A percentile compares a stretch with the other conserved stretches of the same genome.
Conservation (phyloP, 2,888 invertebrate genomes). For the Yponomeuta sedellus region DNA sequence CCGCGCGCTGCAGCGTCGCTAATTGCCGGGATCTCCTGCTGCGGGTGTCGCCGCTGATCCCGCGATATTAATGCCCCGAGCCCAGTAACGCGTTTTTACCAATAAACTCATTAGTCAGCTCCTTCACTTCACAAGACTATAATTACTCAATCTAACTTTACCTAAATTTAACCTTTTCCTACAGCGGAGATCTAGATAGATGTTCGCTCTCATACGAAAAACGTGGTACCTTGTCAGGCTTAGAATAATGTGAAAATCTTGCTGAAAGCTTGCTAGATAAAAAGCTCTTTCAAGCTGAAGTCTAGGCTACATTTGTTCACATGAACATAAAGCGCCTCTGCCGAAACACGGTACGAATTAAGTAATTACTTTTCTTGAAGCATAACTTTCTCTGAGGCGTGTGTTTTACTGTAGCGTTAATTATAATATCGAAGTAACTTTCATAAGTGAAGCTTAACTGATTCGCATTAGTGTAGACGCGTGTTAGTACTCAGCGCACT, state of each 20-base stretch:
- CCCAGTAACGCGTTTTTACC: not conserved
- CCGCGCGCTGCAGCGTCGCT: not conserved
- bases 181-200: not conserved
- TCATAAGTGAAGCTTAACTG: not conserved
- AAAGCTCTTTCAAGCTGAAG: not conserved
- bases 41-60: not conserved
- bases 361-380: not conserved
- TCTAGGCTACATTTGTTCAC: not conserved
- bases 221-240: not conserved
- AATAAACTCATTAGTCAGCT: not conserved
- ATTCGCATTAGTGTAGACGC: not conserved
- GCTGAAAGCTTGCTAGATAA: conserved; percentile 1
- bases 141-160: no score
- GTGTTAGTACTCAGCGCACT: not conserved
- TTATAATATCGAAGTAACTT: not conserved
- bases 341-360: not conserved
- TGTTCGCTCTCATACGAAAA: not conserved
- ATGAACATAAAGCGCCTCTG: not conserved
- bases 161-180: not conserved
- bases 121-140: not conserved
- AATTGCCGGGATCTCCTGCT: not conserved
- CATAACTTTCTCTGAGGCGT: not conserved
- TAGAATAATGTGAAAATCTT: not conserved
- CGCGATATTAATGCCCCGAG: not conserved
- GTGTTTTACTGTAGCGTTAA: not conserved